Percentiles rank a stretch among this genome's conserved stretches.
Evolutionary conservation across 2,888 invertebrate genomes (phyloP).

Genomic region (Habroteleia sp.): DNA sequence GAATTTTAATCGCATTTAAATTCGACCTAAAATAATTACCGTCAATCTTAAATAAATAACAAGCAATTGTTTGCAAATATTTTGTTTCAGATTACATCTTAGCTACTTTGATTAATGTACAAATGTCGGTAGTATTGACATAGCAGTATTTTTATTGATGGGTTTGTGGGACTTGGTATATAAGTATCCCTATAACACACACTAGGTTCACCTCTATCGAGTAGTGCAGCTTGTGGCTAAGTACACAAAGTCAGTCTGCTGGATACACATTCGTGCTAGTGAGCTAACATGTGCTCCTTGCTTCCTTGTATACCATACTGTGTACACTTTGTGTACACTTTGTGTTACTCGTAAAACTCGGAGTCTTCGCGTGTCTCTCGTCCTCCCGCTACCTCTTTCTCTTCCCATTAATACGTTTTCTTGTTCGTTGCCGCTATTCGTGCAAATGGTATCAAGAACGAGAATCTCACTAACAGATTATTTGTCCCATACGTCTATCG

Average conservation of each 20-base stretch:
- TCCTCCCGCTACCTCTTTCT: slow-evolving; percentile 14
- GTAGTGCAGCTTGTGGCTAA: slow-evolving; percentile 41
- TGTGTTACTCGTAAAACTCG: slow-evolving; percentile 50
- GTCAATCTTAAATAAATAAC: too few relatives aligned
- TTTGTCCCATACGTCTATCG: slow-evolving; percentile 19
- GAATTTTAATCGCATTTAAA: too few relatives aligned
- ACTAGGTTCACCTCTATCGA: slow-evolving; percentile 33
- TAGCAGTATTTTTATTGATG: slow-evolving; percentile 26
- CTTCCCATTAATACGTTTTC: slow-evolving; percentile 17
- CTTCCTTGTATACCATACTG: slow-evolving; percentile 66
- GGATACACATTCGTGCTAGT: slow-evolving; percentile 45
- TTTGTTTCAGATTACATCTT: too few relatives aligned
- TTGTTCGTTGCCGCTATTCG: background rate
- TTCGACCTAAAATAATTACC: too few relatives aligned
- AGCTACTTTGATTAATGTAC: slow-evolving; percentile 20
- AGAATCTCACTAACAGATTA: slow-evolving; percentile 13
- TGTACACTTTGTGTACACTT: slow-evolving; percentile 52
- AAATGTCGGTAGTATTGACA: slow-evolving; percentile 21
- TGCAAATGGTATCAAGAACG: background rate
- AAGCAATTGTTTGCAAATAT: too few relatives aligned
- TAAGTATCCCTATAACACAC: slow-evolving; percentile 37
- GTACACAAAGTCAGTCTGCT: slow-evolving; percentile 54
- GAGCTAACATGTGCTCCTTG: slow-evolving; percentile 65
- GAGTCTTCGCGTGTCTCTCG: slow-evolving; percentile 29
- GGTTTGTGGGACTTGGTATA: slow-evolving; percentile 15